Evolutionary conservation across 30 jellyfish, hydroid and myxozoan genomes (phyloP).

Genomic region (Aurelia coerulea): DNA sequence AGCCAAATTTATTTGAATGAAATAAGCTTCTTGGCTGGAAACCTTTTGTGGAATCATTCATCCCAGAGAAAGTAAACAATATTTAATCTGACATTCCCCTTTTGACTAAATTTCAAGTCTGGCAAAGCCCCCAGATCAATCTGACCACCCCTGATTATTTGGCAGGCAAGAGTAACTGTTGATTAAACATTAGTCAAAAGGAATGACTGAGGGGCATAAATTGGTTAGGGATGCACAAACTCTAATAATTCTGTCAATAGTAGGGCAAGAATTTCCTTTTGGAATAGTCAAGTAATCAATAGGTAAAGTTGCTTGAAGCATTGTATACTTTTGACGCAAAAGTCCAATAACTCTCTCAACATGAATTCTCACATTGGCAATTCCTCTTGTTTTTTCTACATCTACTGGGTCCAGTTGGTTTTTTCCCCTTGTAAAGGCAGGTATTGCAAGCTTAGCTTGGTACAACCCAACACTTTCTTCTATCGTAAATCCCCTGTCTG

Average conservation of each 20-base stretch:
- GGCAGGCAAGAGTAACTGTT: background rate
- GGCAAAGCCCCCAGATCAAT: no score
- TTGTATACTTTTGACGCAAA: slow-evolving; percentile 54
- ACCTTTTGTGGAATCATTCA: background rate
- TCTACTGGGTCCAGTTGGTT: slow-evolving; percentile 45
- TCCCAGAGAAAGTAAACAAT: slow-evolving; percentile 11
- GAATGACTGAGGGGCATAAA: slow-evolving; percentile 64
- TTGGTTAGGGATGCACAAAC: slow-evolving; percentile 65
- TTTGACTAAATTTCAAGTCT: no score
- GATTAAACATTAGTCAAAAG: slow-evolving; percentile 44
- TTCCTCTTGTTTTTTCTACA: slow-evolving; percentile 57
- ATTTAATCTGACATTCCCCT: background rate
- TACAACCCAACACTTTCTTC: slow-evolving; percentile 55
- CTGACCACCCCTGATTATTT: no score
- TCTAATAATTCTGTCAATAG: slow-evolving; percentile 46
- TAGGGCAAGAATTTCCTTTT: slow-evolving; percentile 50
- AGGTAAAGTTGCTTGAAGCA: slow-evolving; percentile 57
- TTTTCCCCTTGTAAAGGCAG: slow-evolving; percentile 62
- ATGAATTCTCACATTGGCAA: slow-evolving; percentile 54
- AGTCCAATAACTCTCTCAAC: slow-evolving; percentile 68
- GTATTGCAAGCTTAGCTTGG: slow-evolving; percentile 56
- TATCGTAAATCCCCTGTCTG: slow-evolving; percentile 43
- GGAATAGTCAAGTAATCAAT: slow-evolving; percentile 52
- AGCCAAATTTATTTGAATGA: no score
- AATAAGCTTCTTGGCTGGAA: background rate